A percentile compares a stretch with the other conserved stretches of the same genome.
Evolutionary conservation across 2,797 vertebrate genomes (phyloP).

Genomic region (Pogoniulus pusillus): DNA sequence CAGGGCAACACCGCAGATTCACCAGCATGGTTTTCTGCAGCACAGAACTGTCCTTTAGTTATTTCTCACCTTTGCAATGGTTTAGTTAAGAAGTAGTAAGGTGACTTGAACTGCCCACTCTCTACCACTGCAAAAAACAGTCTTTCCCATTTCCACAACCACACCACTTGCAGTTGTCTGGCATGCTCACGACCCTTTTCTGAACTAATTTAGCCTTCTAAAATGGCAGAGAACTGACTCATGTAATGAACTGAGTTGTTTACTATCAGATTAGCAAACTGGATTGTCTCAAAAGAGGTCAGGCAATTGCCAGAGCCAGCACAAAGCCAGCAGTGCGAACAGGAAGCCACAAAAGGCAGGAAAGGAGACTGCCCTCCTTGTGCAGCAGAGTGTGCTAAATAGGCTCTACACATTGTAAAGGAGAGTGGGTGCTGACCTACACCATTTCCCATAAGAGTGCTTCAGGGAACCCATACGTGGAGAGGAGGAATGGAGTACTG

Average conservation of each 20-base stretch:
- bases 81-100: neutral
- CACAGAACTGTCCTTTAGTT: neutral
- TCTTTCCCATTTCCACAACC: neutral
- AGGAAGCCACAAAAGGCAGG: neutral
- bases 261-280: neutral
- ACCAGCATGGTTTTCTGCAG: neutral
- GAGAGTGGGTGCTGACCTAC: neutral
- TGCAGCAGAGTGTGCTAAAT: neutral
- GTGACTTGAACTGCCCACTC: neutral
- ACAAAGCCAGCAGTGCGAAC: neutral
- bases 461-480: neutral
- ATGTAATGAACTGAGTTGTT: neutral
- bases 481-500: neutral
- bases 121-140: neutral
- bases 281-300: neutral
- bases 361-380: neutral
- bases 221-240: neutral
- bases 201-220: neutral
- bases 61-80: neutral
- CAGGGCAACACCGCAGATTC: neutral
- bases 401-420: neutral
- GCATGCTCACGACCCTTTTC: neutral
- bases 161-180: neutral
- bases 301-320: neutral
- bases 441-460: neutral